Percentiles rank a stretch among this genome's conserved stretches.
Conservation (phyloP, 2,797 vertebrate genomes). For the Avahi laniger region DNA sequence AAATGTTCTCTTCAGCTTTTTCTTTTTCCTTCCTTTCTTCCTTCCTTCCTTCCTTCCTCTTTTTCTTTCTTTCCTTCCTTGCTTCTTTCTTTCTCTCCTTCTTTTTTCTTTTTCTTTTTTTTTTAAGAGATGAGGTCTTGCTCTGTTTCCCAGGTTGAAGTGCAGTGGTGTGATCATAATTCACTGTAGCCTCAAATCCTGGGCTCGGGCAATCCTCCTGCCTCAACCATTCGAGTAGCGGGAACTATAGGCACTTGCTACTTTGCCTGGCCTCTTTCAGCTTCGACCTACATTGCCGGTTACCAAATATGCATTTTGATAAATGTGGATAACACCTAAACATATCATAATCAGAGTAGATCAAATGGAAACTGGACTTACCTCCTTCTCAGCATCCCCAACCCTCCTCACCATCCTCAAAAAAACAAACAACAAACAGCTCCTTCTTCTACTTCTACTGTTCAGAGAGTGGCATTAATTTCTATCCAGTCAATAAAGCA, state of each 20-base stretch:
- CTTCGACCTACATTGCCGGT: neutral
- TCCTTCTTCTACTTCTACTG: neutral
- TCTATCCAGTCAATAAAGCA: neutral
- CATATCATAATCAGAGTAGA: neutral
- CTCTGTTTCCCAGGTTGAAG: neutral
- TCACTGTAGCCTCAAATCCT: neutral
- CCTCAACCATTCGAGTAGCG: neutral
- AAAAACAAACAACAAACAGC: neutral
- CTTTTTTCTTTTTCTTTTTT: neutral
- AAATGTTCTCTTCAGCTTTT: neutral
- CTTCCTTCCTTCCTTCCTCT: too few species aligned
- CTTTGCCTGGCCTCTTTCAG: neutral
- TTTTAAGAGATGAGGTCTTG: neutral
- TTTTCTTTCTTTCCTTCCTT: fast-evolving
- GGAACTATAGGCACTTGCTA: neutral
- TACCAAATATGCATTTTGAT: neutral
- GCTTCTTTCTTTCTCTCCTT: too few species aligned
- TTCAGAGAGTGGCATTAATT: neutral
- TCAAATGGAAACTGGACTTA: neutral
- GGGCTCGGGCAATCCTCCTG: neutral
- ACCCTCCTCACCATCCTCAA: neutral
- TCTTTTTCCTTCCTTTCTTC: too few species aligned
- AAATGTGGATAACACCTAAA: neutral
- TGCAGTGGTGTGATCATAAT: neutral
- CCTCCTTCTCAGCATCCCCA: neutral